Percentiles rank a stretch among this genome's conserved stretches.
Conservation (phyloP, 2,797 vertebrate genomes). For the Percopsis omiscomaycus region DNA sequence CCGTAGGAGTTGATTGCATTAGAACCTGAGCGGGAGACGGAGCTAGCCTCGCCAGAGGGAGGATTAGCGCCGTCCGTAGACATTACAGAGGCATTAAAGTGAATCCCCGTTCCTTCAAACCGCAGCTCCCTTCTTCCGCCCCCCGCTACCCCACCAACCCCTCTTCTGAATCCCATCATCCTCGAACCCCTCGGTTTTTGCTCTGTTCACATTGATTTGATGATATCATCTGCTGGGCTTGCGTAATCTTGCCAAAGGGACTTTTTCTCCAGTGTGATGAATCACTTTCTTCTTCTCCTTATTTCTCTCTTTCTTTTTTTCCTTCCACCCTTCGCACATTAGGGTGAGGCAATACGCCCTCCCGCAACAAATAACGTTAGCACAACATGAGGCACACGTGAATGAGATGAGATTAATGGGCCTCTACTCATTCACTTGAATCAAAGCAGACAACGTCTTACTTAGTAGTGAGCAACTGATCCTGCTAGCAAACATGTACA, state of each 20-base stretch:
- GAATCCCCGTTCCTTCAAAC: constrained; percentile 49
- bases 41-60: constrained; percentile 30
- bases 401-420: constrained; percentile 47
- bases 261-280: constrained; percentile 48
- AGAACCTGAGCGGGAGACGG: constrained; percentile 30
- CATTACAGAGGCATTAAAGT: constrained; percentile 54
- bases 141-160: constrained; percentile 28
- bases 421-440: constrained; percentile 32
- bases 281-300: constrained; percentile 26
- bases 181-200: constrained; percentile 40
- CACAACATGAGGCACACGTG: constrained; percentile 32
- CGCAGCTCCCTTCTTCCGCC: neutral
- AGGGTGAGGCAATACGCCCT: constrained; percentile 32
- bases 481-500: constrained; percentile 31
- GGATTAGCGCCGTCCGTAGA: constrained; percentile 41
- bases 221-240: constrained; percentile 62
- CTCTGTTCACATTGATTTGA: constrained; percentile 56
- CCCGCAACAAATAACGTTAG: constrained; percentile 39
- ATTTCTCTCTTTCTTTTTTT: neutral
- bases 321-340: constrained; percentile 17
- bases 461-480: constrained; percentile 50
- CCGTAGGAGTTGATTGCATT: constrained; percentile 55
- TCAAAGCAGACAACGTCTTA: constrained; percentile 31
- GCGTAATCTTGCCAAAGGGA: constrained; percentile 62
- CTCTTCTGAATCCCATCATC: constrained; percentile 46